Percentiles rank a stretch among this genome's conserved stretches.
Evolutionary conservation across 2,888 invertebrate genomes (phyloP).

Genomic region (Habrosyne pyritoides): DNA sequence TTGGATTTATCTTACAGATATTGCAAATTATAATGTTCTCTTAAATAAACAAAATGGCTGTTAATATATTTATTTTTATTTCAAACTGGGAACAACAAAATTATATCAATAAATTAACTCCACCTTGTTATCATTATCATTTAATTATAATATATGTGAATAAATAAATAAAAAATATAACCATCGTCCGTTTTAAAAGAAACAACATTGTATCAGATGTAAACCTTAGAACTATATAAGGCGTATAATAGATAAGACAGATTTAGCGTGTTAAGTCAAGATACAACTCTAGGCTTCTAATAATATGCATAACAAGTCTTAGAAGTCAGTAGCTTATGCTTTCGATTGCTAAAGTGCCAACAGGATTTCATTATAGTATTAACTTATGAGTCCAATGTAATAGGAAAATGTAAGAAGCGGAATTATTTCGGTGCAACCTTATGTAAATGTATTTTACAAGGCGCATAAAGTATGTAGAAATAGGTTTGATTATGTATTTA

Average conservation of each 20-base stretch:
- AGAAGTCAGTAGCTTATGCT: neutral
- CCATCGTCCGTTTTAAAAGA: neutral
- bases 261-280: slow-evolving; percentile 1
- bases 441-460: slow-evolving; percentile 4
- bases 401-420: slow-evolving; percentile 1
- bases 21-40: no score
- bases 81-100: no score
- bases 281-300: neutral
- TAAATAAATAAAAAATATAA: neutral
- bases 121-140: neutral
- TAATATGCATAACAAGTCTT: neutral
- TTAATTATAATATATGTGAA: neutral
- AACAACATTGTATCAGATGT: neutral
- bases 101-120: no score
- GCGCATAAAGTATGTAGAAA: neutral
- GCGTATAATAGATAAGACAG: slow-evolving; percentile 1
- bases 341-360: slow-evolving; percentile 3
- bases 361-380: slow-evolving; percentile 3
- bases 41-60: no score
- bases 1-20: neutral
- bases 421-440: neutral
- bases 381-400: slow-evolving; percentile 1
- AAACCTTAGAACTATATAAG: neutral
- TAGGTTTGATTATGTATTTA: neutral
- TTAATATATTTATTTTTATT: no score